These are phyloP conservation scores for Dicyrtoma fusca DNA, from an alignment of 2,888 invertebrate genomes.

Conservation along the genomic window DNA sequence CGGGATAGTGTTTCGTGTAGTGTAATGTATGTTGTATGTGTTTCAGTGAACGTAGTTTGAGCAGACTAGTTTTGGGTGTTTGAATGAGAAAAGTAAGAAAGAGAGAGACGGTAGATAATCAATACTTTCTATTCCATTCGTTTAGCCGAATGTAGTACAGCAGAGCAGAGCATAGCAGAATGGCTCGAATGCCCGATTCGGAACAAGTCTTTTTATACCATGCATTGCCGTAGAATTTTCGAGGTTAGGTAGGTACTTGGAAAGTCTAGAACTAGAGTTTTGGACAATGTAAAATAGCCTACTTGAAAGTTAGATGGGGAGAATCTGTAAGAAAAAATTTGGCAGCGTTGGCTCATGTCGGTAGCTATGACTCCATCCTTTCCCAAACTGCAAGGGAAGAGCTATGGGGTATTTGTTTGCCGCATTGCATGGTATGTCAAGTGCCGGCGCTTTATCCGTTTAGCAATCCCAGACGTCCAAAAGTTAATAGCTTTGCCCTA, in stretches of 20 bases:
- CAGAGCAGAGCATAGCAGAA: neutral
- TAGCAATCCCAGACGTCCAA: neutral
- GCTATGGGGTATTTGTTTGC: constrained; percentile 19
- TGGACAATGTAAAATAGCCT: neutral
- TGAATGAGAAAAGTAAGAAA: constrained; percentile 9
- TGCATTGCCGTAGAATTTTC: neutral
- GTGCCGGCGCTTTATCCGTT: neutral
- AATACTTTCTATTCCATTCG: constrained; percentile 30
- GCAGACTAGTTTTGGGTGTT: neutral
- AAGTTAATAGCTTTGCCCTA: neutral
- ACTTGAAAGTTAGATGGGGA: neutral
- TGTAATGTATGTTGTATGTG: too few species aligned
- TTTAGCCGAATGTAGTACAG: constrained; percentile 15
- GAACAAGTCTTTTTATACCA: too few species aligned
- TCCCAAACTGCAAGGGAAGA: neutral
- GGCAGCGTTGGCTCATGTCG: constrained; percentile 19
- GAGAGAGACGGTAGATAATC: constrained; percentile 33
- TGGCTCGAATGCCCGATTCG: too few species aligned
- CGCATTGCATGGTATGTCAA: constrained; percentile 23
- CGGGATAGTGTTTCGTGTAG: too few species aligned
- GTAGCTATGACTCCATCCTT: constrained; percentile 5
- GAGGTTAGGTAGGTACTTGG: too few species aligned
- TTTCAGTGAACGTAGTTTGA: too few species aligned
- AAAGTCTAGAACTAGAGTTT: too few species aligned
- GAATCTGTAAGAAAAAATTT: constrained; percentile 10